Conservation (phyloP, 2,888 invertebrate genomes). For the Dicycla oo region DNA sequence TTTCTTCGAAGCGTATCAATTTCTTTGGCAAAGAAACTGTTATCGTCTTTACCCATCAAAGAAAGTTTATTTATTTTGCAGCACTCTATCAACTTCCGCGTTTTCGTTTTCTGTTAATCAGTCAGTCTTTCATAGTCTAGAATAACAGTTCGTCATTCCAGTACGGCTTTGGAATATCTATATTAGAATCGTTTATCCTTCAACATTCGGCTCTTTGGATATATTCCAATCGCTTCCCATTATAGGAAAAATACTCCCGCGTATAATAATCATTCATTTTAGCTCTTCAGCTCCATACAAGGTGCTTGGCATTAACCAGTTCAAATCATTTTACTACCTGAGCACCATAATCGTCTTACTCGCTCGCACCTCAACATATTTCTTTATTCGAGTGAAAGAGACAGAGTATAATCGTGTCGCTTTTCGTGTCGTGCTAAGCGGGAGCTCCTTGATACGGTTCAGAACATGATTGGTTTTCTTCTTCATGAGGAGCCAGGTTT, state of each 20-base stretch:
- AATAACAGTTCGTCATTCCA: slow-evolving; percentile 23
- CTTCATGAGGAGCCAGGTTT: slow-evolving; percentile 55
- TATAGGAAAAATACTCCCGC: neutral
- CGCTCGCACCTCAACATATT: slow-evolving; percentile 14
- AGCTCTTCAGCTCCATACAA: neutral
- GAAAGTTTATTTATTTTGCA: slow-evolving; percentile 10
- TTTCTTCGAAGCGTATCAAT: slow-evolving; percentile 4
- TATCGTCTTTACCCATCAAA: neutral
- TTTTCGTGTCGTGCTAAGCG: slow-evolving; percentile 53
- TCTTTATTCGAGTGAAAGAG: neutral
- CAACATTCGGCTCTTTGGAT: slow-evolving; percentile 5
- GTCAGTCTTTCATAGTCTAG: too few relatives aligned
- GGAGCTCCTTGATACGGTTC: slow-evolving; percentile 78
- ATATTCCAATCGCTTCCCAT: slow-evolving; percentile 6
- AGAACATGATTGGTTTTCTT: slow-evolving; percentile 50
- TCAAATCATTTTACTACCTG: neutral
- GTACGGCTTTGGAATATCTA: slow-evolving; percentile 8
- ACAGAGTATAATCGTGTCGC: slow-evolving; percentile 9
- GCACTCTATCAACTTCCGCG: slow-evolving; percentile 18
- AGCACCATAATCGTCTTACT: slow-evolving; percentile 18
- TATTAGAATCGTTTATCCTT: slow-evolving; percentile 26
- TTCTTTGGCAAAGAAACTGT: neutral
- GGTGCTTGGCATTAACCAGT: neutral
- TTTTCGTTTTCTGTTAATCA: too few relatives aligned
- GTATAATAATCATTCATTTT: neutral